Percentiles rank a stretch among this genome's conserved stretches.
Conservation (phyloP, 2,113 vertebrate genomes). For the Lagopus muta region DNA sequence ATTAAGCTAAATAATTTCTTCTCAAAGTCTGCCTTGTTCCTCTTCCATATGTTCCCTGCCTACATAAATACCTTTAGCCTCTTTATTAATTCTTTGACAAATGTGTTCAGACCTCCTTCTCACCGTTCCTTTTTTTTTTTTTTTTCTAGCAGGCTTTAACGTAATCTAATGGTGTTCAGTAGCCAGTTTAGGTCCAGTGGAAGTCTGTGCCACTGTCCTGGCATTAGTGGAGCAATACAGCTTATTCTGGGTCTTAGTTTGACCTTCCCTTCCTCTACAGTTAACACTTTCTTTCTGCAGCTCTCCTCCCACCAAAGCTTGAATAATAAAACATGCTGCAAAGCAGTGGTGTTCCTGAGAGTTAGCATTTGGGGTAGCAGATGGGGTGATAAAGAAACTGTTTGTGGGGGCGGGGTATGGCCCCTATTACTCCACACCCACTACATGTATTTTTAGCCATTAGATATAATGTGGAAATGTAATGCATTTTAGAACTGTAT, state of each 20-base stretch:
- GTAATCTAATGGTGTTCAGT: constrained; percentile 62
- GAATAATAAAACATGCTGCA: constrained; percentile 84
- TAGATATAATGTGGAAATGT: constrained; percentile 77
- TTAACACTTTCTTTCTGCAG: constrained; percentile 80
- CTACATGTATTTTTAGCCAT: constrained; percentile 78
- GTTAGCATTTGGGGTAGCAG: constrained; percentile 85
- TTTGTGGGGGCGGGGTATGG: constrained; percentile 79
- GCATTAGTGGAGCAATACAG: constrained; percentile 60
- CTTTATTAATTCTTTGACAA: constrained; percentile 79
- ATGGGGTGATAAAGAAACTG: constrained; percentile 84
- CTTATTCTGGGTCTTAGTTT: constrained; percentile 62
- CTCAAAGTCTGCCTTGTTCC: constrained; percentile 70
- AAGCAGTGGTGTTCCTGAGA: constrained; percentile 82
- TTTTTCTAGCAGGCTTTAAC: constrained; percentile 70
- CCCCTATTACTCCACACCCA: constrained; percentile 74
- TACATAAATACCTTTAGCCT: constrained; percentile 82
- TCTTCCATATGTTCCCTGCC: constrained; percentile 81
- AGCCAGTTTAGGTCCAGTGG: constrained; percentile 12
- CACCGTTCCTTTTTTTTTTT: constrained; percentile 66
- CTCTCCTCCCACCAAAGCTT: constrained; percentile 79
- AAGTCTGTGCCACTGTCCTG: constrained; percentile 65
- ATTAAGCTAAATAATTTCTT: constrained; percentile 67
- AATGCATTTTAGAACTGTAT: constrained; percentile 66
- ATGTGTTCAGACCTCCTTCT: constrained; percentile 74
- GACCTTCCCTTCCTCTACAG: constrained; percentile 75